phyloP scores from a whole-genome alignment of 2,113 vertebrate species.

The human region GRCh38 chr7:33202001-33202500 shows the following conservation, averaged over 20 bases:
- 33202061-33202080: background rate
- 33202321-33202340: background rate
- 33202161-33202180: conserved; percentile 13
- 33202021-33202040: conserved; percentile 34
- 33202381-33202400: background rate
- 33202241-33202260: background rate
- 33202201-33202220: background rate
- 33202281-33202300: background rate
- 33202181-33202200: background rate
- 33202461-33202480: too few species aligned
- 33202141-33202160: background rate
- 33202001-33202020: conserved; percentile 47
- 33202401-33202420: background rate
- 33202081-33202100: conserved; percentile 31
- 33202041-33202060: conserved; percentile 57
- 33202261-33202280: conserved; percentile 1
- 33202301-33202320: background rate
- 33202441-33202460: too few species aligned
- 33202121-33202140: background rate
- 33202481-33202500: too few species aligned
- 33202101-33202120: conserved; percentile 19
- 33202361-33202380: background rate
- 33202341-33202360: background rate
- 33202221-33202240: background rate
- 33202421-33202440: background rate